Conservation (phyloP, 2,797 vertebrate genomes). For the Acrossocheilus wenchowensis region DNA sequence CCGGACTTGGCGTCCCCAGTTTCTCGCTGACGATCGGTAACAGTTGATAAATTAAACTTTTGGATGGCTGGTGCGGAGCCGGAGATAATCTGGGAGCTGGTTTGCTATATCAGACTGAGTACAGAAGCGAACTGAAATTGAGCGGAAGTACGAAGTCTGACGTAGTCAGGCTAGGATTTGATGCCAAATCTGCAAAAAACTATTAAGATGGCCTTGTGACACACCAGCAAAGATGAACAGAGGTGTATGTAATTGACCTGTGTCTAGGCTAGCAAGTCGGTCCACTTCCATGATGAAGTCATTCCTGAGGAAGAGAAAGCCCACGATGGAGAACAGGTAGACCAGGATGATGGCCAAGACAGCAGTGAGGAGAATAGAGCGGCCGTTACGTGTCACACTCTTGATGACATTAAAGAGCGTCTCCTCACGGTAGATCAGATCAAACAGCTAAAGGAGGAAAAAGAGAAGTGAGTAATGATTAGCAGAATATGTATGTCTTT, state of each 20-base stretch:
- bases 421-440: slow-evolving; percentile 96
- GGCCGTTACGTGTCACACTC: slow-evolving; percentile 94
- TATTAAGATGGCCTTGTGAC: not conserved
- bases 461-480: not conserved
- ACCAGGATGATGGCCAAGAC: slow-evolving; percentile 97
- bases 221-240: not conserved
- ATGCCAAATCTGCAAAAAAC: not conserved
- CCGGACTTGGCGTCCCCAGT: no score
- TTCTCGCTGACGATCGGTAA: no score
- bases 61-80: no score
- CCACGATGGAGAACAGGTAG: slow-evolving; percentile 98
- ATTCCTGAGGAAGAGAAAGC: slow-evolving; percentile 94
- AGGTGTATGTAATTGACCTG: slow-evolving; percentile 63
- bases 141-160: no score
- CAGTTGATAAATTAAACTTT: no score
- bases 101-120: no score
- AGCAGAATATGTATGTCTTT: not conserved
- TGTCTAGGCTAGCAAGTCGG: slow-evolving; percentile 72
- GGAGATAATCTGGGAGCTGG: no score
- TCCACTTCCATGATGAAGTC: slow-evolving; percentile 98
- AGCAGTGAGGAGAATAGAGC: slow-evolving; percentile 95
- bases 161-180: no score
- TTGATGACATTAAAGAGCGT: slow-evolving; percentile 97
- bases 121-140: no score
- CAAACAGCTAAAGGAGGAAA: slow-evolving; percentile 83